Percentiles rank a stretch among this genome's conserved stretches.
Conservation (phyloP, 2,797 vertebrate species). For the Echeneis naucrates region DNA sequence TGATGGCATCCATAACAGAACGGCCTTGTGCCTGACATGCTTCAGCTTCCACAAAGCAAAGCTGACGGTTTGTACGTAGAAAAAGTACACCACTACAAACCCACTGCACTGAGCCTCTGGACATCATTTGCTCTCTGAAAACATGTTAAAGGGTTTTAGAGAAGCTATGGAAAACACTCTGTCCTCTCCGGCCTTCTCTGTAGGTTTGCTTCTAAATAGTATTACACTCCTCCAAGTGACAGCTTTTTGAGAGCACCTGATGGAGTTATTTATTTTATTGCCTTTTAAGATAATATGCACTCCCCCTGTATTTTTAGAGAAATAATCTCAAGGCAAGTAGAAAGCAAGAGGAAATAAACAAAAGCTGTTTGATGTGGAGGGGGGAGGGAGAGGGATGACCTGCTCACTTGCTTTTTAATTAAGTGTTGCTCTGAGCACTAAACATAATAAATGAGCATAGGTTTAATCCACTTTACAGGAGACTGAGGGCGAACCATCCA, state of each 20-base stretch:
- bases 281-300: slow-evolving; percentile 42
- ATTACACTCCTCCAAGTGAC: neutral
- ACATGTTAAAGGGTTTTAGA: slow-evolving; percentile 9
- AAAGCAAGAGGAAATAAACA: slow-evolving; percentile 20
- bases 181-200: neutral
- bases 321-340: slow-evolving; percentile 54
- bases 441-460: slow-evolving; percentile 66
- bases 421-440: slow-evolving; percentile 60
- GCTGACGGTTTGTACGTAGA: slow-evolving; percentile 13
- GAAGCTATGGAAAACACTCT: neutral
- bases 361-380: slow-evolving; percentile 27
- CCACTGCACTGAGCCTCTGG: slow-evolving; percentile 1
- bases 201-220: slow-evolving; percentile 2
- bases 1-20: neutral
- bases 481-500: slow-evolving; percentile 70
- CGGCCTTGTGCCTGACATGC: neutral
- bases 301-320: slow-evolving; percentile 25
- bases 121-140: neutral
- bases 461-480: slow-evolving; percentile 76
- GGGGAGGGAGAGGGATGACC: slow-evolving; percentile 27
- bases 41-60: slow-evolving; percentile 7
- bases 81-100: slow-evolving; percentile 9
- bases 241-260: neutral
- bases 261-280: neutral
- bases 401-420: slow-evolving; percentile 70